Evolutionary conservation across 2,113 vertebrate species (phyloP).

Genomic region (Strix aluco): DNA sequence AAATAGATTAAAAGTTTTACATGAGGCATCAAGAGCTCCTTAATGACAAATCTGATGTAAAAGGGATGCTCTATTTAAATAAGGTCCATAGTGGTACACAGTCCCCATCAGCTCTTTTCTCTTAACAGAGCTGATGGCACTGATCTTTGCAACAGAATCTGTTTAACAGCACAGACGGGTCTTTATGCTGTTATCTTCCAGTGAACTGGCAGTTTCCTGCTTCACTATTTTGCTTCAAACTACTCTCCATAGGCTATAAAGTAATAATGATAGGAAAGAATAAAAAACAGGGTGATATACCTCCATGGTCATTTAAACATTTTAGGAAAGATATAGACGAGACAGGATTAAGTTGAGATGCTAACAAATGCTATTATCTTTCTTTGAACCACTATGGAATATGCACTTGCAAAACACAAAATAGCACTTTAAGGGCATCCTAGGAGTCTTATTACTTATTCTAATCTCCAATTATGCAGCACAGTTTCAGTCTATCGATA

Average conservation of each 20-base stretch:
- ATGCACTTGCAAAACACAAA: slow-evolving; percentile 23
- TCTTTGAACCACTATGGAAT: neutral
- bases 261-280: neutral
- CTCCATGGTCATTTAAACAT: neutral
- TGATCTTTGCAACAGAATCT: slow-evolving; percentile 20
- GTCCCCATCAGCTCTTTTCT: neutral
- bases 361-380: slow-evolving; percentile 23
- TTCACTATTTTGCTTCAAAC: neutral
- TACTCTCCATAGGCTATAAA: neutral
- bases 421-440: neutral
- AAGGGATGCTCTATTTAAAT: neutral
- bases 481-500: neutral
- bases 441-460: slow-evolving; percentile 23
- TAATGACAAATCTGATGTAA: neutral
- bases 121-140: neutral
- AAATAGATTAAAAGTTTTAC: neutral
- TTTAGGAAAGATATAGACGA: neutral
- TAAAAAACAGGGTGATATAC: neutral
- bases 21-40: neutral
- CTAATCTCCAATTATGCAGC: slow-evolving; percentile 34
- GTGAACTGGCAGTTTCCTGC: neutral
- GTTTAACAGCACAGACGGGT: neutral
- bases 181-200: neutral
- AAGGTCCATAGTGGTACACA: neutral
- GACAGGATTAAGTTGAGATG: neutral